A percentile compares a stretch with the other conserved stretches of the same genome.
Evolutionary conservation across 2,888 invertebrate genomes (phyloP).

Genomic region (Bugulina stolonifera): DNA sequence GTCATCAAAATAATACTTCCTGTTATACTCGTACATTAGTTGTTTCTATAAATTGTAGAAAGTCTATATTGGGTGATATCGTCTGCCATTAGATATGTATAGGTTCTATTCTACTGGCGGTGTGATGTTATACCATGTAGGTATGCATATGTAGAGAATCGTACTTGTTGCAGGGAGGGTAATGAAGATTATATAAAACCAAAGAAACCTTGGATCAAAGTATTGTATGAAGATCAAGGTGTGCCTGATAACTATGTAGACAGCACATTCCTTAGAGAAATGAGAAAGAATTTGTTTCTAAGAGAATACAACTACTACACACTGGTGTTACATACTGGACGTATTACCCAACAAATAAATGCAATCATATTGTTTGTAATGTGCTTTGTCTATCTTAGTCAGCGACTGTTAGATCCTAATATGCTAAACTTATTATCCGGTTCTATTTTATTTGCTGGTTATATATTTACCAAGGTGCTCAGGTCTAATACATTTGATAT

Average conservation of each 20-base stretch:
- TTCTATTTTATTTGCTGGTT: background rate
- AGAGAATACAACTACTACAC: constrained; percentile 66
- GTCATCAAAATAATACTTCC: no score
- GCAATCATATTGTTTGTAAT: constrained; percentile 49
- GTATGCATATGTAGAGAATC: no score
- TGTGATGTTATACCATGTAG: no score
- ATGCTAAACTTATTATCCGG: constrained; percentile 24
- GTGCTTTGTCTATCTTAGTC: constrained; percentile 46
- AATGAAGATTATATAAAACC: background rate
- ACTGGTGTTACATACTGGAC: constrained; percentile 69
- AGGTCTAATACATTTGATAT: constrained; percentile 59
- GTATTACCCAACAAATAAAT: constrained; percentile 74
- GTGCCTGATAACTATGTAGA: constrained; percentile 91
- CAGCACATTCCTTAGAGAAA: constrained; percentile 73
- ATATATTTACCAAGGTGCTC: background rate
- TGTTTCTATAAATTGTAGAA: no score
- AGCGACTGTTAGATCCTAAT: constrained; percentile 30
- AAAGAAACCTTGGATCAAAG: constrained; percentile 68
- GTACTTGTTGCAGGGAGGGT: background rate
- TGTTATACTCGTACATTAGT: no score
- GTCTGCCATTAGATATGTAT: no score
- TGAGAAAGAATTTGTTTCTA: constrained; percentile 75
- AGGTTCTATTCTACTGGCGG: no score
- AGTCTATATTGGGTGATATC: no score
- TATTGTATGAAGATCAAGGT: constrained; percentile 77